These are phyloP conservation scores for Bradypodion pumilum DNA, from an alignment of 2,797 vertebrate genomes.

Conservation along the genomic window DNA sequence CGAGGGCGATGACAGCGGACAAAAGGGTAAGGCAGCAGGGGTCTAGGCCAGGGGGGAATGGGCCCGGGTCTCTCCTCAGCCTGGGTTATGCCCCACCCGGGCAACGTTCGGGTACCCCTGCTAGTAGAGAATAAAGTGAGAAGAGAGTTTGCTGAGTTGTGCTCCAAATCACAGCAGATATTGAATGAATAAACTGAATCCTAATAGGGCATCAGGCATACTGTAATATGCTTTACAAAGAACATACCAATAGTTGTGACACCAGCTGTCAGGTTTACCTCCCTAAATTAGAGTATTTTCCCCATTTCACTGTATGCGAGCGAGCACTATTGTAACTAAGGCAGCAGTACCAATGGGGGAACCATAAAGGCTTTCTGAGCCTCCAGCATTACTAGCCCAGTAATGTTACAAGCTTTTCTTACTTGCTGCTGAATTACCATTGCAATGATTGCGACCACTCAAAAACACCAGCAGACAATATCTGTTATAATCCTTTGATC, in stretches of 20 bases:
- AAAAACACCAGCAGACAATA: constrained; percentile 70
- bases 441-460: constrained; percentile 61
- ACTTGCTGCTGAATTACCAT: constrained; percentile 47
- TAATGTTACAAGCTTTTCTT: constrained; percentile 44
- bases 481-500: constrained; percentile 73
- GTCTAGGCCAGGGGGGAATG: no score
- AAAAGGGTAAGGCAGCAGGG: no score
- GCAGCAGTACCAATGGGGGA: no score
- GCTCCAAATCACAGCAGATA: background rate
- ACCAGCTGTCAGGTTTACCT: background rate
- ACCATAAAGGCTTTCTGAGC: background rate
- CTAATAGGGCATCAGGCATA: background rate
- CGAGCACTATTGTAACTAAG: background rate
- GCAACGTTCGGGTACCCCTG: no score
- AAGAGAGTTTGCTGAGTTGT: background rate
- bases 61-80: no score
- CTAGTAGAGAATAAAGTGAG: background rate
- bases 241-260: background rate
- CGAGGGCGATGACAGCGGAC: no score
- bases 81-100: no score
- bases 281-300: background rate
- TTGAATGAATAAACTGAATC: background rate
- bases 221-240: background rate
- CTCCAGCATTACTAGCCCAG: background rate
- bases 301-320: background rate